Evolutionary conservation across 2,888 invertebrate genomes (phyloP).

Genomic region (Ichneumoninae sp.): DNA sequence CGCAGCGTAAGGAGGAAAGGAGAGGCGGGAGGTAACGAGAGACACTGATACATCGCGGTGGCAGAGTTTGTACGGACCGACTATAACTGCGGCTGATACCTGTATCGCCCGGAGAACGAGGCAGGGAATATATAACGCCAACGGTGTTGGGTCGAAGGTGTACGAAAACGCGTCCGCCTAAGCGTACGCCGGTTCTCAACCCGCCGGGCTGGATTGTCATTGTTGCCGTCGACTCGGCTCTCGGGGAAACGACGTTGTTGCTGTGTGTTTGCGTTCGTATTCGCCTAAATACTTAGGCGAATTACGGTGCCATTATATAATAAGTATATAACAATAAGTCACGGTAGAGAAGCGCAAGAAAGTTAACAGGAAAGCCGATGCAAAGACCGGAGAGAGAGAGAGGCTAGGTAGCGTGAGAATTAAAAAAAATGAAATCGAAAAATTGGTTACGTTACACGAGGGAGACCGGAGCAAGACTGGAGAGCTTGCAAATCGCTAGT

Average conservation of each 20-base stretch:
- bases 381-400: not conserved
- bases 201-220: constrained; percentile 57
- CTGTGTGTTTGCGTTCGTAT: constrained; percentile 45
- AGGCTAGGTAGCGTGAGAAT: not conserved
- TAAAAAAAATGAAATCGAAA: no score
- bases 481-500: no score
- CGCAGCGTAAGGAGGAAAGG: constrained; percentile 1
- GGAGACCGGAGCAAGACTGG: no score
- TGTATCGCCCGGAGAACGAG: constrained; percentile 3
- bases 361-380: not conserved
- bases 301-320: constrained; percentile 68
- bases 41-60: constrained; percentile 15
- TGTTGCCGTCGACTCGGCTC: constrained; percentile 46
- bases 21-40: constrained; percentile 4
- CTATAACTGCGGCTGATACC: not conserved
- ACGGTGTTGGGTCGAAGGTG: not conserved
- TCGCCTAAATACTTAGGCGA: constrained; percentile 72
- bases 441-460: no score
- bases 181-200: constrained; percentile 27
- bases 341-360: constrained; percentile 57
- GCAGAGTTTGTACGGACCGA: not conserved
- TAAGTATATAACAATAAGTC: constrained; percentile 67
- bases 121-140: not conserved
- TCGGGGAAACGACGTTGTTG: not conserved
- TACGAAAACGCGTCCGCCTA: not conserved